Evolutionary conservation across 1,140 invertebrate genomes (phyloP), one percentile per base, ranked within the genome.

Genomic region (Caerostris darwini): DNA sequence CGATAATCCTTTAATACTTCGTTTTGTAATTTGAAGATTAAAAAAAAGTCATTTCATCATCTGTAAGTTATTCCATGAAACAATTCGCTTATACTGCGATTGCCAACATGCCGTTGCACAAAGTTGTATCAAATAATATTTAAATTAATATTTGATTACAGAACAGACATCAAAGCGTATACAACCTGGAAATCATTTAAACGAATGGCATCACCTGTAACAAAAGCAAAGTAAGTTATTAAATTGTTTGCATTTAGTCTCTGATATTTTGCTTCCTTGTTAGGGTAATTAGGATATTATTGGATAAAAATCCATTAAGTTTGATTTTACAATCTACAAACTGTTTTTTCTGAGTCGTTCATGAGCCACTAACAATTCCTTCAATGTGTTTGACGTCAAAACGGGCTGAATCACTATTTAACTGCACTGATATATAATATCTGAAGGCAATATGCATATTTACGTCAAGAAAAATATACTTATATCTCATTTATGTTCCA

Each of bases 131-230:
- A 5, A 64, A 64, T 64, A 53, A 77, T 34, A 77, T 34, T 77
- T 77, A 77, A 77, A 8, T 50, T 77, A 77, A 77, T 77, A 34
- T 77, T 77, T 77, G 69, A 77, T 77, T 77, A 77, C 12, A 3
- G 12, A 8, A 7, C 34, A 50, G 19, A 77, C 19, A 34, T 50
- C 19, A 5, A 10, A 77, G 12, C 3, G 10, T 77, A 50, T 77
- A 34, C 3, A 53, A 77, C 7, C 19, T 77, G 69, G 50, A 34
- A 77, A 77, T 34, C 69, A 34, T 7, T 50, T 10, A 77, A 77
- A 34, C 7, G 34, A 34, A 77, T 12, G 5, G 19, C 12, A 6
- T 19, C 67, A 19, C 17, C 67, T 69, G 67, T 17, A 77, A 77
- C 7, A 10, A 10, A 12, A 53, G 0, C 8, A 77, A 34, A 4